Conservation (phyloP, 1,140 invertebrate genomes). For the Leptinotarsa texana region DNA sequence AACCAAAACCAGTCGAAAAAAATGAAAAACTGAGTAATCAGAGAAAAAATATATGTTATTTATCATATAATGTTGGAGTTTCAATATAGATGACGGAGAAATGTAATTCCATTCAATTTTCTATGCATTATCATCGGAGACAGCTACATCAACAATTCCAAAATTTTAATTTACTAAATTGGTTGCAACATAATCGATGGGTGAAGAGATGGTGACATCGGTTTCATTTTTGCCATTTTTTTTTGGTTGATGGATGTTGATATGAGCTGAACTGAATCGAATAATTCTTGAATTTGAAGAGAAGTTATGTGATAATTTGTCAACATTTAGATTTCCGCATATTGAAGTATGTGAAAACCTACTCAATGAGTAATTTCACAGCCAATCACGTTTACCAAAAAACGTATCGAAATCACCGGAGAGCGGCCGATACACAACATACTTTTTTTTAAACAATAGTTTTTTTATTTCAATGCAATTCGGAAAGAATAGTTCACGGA, state of each 20-base stretch:
- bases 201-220: background rate
- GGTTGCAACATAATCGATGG: background rate
- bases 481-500: background rate
- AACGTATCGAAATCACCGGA: background rate
- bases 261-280: background rate
- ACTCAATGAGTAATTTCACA: background rate
- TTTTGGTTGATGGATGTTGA: background rate
- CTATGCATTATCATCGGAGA: background rate
- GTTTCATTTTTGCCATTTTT: background rate
- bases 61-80: too few species aligned
- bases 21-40: too few species aligned
- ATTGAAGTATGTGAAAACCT: background rate
- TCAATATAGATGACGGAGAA: background rate
- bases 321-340: background rate
- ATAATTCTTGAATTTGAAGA: background rate
- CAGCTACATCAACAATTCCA: background rate
- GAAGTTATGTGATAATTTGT: background rate
- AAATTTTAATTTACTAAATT: background rate
- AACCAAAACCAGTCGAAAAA: too few species aligned
- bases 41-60: too few species aligned
- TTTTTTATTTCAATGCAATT: background rate
- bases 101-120: background rate
- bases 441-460: background rate
- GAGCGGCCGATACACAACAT: background rate
- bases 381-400: background rate